Conservation (phyloP, 1,140 invertebrate species). For the Aphelenchoides avenae region DNA sequence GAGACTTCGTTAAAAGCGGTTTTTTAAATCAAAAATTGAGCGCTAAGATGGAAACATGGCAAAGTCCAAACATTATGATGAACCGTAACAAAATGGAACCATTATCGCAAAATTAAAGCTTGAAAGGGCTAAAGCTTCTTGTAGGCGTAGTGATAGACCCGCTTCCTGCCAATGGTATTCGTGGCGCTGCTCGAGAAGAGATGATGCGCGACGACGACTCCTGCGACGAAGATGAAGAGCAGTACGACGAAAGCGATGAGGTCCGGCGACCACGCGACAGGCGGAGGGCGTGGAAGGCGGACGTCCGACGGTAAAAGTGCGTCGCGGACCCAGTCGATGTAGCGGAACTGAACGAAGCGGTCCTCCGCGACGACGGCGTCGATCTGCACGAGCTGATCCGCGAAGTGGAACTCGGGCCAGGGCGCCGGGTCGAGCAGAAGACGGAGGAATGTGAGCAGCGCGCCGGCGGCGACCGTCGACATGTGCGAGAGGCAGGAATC, state of each 20-base stretch:
- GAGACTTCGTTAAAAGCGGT: too few relatives aligned
- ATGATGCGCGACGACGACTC: conserved; percentile 26
- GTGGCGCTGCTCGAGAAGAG: conserved; percentile 17
- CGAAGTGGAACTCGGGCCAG: conserved; percentile 26
- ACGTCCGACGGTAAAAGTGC: conserved; percentile 18
- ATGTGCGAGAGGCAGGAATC: conserved; percentile 17
- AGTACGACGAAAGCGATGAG: conserved; percentile 32
- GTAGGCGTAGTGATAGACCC: too few relatives aligned
- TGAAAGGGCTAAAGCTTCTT: too few relatives aligned
- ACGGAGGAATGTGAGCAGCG: conserved; percentile 8
- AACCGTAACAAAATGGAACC: too few relatives aligned
- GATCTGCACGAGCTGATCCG: conserved; percentile 43
- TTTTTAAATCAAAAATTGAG: too few relatives aligned
- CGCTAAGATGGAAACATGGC: too few relatives aligned
- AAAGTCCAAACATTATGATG: too few relatives aligned
- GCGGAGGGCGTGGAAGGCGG: conserved; percentile 33
- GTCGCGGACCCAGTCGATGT: conserved; percentile 43
- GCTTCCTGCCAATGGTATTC: too few relatives aligned
- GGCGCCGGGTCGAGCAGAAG: conserved; percentile 35
- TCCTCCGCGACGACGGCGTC: conserved; percentile 34
- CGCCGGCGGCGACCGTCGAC: conserved; percentile 7
- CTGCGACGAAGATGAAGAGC: conserved; percentile 26
- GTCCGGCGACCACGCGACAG: conserved; percentile 38
- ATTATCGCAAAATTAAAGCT: too few relatives aligned
- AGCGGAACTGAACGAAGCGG: conserved; percentile 17